phyloP scores from a whole-genome alignment of 1,140 invertebrate species.

The Oncopodura yosiiana region DNA sequence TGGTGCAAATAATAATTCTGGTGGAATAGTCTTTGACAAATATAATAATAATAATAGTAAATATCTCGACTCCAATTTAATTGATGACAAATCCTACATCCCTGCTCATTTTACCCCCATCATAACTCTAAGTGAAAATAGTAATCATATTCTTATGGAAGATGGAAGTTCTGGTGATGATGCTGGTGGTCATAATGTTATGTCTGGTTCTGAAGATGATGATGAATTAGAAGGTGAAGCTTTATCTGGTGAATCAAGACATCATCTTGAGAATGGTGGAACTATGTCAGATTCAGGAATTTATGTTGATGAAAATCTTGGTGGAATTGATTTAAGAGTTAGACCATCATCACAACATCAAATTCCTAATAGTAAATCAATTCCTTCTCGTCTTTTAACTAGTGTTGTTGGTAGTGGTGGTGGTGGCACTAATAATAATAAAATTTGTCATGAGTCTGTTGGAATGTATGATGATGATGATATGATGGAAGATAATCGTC shows the following conservation, averaged over 20 bases:
- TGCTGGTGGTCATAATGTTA: constrained; percentile 13
- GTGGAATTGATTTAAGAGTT: constrained; percentile 32
- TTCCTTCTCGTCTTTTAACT: constrained; percentile 1
- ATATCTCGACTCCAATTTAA: constrained; percentile 6
- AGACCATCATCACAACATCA: constrained; percentile 6
- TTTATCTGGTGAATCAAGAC: constrained; percentile 20
- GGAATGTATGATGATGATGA: constrained; percentile 9
- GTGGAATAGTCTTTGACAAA: background rate
- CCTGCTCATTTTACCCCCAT: constrained; percentile 30
- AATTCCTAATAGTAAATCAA: background rate
- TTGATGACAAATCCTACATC: constrained; percentile 11
- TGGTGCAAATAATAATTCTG: background rate
- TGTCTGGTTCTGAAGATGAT: constrained; percentile 7
- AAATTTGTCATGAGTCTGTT: constrained; percentile 9
- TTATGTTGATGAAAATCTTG: constrained; percentile 27
- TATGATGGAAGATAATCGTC: background rate
- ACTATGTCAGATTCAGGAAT: constrained; percentile 23
- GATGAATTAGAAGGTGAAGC: too few relatives aligned
- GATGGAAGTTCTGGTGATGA: constrained; percentile 14
- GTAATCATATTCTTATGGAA: constrained; percentile 17
- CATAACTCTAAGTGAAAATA: constrained; percentile 29
- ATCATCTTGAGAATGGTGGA: constrained; percentile 15
- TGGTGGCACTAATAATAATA: constrained; percentile 6
- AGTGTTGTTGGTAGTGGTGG: constrained; percentile 8
- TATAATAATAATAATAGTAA: constrained; percentile 5